Conservation (phyloP, 2,113 vertebrate species). For the Oostethus manadensis region DNA sequence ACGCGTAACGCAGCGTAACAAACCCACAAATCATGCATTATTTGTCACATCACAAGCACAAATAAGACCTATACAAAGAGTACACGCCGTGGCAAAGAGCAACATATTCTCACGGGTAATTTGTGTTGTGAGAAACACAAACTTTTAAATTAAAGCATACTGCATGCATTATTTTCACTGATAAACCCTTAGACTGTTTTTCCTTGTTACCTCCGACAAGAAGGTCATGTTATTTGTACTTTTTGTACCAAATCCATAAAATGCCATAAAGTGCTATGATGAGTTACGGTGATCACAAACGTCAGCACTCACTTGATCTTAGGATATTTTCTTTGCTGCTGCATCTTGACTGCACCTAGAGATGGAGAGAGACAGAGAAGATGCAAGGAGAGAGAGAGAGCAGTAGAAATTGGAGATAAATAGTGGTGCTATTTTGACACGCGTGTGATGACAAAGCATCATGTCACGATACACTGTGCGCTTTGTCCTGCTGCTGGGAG, state of each 20-base stretch:
- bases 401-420: slow-evolving; percentile 58
- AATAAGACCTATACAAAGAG: slow-evolving; percentile 2
- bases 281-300: background rate
- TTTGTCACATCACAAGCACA: slow-evolving; percentile 19
- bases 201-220: too few species aligned
- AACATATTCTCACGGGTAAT: background rate
- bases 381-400: slow-evolving; percentile 49
- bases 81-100: background rate
- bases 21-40: slow-evolving; percentile 17
- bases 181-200: too few species aligned
- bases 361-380: slow-evolving; percentile 58
- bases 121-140: background rate
- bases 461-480: slow-evolving; percentile 56
- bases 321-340: slow-evolving; percentile 99
- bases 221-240: too few species aligned
- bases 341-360: slow-evolving; percentile 97
- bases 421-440: slow-evolving; percentile 44
- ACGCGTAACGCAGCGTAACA: slow-evolving; percentile 6
- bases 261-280: background rate
- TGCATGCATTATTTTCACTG: too few species aligned
- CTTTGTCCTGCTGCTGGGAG: slow-evolving; percentile 57
- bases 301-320: slow-evolving; percentile 90
- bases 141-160: background rate
- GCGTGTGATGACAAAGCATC: slow-evolving; percentile 51
- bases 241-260: too few species aligned